These are phyloP conservation scores for Limanda limanda DNA, from an alignment of 2,113 vertebrate genomes.

Conservation along the genomic window DNA sequence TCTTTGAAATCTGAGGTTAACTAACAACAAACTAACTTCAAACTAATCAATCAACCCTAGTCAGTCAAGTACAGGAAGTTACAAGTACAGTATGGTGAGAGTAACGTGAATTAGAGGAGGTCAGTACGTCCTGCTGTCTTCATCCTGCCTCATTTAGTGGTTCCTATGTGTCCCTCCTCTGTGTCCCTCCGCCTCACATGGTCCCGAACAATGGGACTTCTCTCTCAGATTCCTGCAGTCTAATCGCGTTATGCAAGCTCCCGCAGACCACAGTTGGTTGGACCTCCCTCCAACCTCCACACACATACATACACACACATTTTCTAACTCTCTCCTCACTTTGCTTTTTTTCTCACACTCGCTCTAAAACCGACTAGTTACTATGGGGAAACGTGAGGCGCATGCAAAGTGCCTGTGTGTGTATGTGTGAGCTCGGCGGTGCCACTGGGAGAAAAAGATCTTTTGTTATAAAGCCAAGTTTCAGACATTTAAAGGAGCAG, in stretches of 20 bases:
- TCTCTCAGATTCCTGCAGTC: slow-evolving; percentile 67
- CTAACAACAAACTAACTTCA: too few species aligned
- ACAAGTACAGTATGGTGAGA: not conserved
- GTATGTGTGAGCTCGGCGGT: slow-evolving; percentile 31
- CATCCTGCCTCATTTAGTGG: slow-evolving; percentile 17
- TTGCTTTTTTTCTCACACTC: slow-evolving; percentile 40
- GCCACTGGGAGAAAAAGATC: slow-evolving; percentile 39
- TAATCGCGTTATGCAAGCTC: slow-evolving; percentile 69
- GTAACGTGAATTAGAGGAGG: not conserved
- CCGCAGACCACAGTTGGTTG: slow-evolving; percentile 46
- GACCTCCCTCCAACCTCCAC: slow-evolving; percentile 10
- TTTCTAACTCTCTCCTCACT: slow-evolving; percentile 6
- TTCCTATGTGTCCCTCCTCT: slow-evolving; percentile 1
- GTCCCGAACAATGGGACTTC: slow-evolving; percentile 57
- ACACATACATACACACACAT: not conserved
- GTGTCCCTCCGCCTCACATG: slow-evolving; percentile 35
- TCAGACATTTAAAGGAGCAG: slow-evolving; percentile 15
- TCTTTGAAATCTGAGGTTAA: too few species aligned
- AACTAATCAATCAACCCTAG: too few species aligned
- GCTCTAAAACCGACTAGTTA: slow-evolving; percentile 33
- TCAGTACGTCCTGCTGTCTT: not conserved
- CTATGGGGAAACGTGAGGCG: slow-evolving; percentile 41
- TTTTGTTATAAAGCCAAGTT: slow-evolving; percentile 39
- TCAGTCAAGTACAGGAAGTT: not conserved
- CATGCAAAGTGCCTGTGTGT: slow-evolving; percentile 41